Base-by-base conservation (phyloP, 2,113 vertebrate species). In the Thymallus thymallus region DNA sequence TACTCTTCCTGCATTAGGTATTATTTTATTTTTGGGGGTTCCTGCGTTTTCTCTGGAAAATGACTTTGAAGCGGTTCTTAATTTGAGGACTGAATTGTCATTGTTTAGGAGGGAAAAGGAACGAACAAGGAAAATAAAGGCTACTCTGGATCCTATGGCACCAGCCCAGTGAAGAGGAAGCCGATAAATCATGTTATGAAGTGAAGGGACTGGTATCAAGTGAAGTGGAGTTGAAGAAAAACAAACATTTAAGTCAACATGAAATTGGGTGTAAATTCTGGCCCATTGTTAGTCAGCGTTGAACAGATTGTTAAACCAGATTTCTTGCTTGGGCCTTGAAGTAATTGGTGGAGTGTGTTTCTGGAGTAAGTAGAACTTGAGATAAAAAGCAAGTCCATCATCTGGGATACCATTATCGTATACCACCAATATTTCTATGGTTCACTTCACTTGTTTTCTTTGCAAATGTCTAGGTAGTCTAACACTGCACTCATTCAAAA, bases 71-170 rank as follows among this genome's bases (percentile, higher is more conserved):
- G 88, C 89, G 89, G 89, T 89, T 88, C 88, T 85, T 87, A 78
- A 74, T 82, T 87, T 83, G 81, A 90, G 84, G 82, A 82, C 82
- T 78, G 80, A 83, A 83, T 79, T 86, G n/a, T 91, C 74, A 80
- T 89, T 86, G 73, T 85, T 88, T 88, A 85, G 86, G 85, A 61
- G 71, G 35, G 22, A 61, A 71, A 76, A 48, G 77, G 60, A 66
- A 79, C 41, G 70, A 84, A 75, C 29, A 16, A 77, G 78, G 72
- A 82, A 76, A 78, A 12, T 80, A 84, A 22, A 71, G 78, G 86
- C 90, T 77, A 94, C 92, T 93, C 93, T 92, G 82, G 91, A 92
- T 85, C 90, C 89, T 91, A 85, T 90, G 89, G 93, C 93, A 92
- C 91, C 92, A 83, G 91, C 91, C 85, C 92, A 89, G 90, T 86